Conservation (phyloP, 2,113 vertebrate genomes). For the Peucedramus taeniatus region DNA sequence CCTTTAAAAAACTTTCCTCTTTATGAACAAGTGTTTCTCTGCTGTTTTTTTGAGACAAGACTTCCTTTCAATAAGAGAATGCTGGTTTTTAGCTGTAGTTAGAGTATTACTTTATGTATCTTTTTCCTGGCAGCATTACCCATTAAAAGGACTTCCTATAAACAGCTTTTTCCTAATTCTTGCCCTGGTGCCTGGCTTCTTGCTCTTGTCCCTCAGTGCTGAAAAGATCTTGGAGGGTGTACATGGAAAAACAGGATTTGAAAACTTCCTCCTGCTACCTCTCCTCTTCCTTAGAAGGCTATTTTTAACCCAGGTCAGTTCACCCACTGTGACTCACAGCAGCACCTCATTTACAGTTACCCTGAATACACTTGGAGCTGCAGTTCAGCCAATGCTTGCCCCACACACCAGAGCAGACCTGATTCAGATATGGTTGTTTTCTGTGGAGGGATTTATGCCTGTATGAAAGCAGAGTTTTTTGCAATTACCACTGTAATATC, state of each 20-base stretch:
- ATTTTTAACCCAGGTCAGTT: conserved; percentile 16
- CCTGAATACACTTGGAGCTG: not conserved
- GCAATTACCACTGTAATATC: not conserved
- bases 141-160: not conserved
- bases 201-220: not conserved
- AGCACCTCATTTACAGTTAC: not conserved
- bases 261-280: not conserved
- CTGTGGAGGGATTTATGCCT: not conserved
- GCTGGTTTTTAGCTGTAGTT: not conserved
- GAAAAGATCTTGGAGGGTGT: not conserved
- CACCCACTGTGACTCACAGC: not conserved
- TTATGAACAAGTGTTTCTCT: not conserved
- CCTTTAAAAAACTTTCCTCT: not conserved
- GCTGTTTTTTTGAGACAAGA: not conserved
- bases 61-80: not conserved
- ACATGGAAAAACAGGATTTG: not conserved
- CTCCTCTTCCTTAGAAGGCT: not conserved
- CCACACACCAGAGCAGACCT: not conserved
- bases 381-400: not conserved
- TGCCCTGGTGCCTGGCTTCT: not conserved
- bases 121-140: not conserved
- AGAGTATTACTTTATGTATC: not conserved
- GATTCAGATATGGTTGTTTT: not conserved
- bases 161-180: not conserved
- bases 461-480: not conserved